Conservation (phyloP, 2,113 vertebrate species). For the Chamaea fasciata region DNA sequence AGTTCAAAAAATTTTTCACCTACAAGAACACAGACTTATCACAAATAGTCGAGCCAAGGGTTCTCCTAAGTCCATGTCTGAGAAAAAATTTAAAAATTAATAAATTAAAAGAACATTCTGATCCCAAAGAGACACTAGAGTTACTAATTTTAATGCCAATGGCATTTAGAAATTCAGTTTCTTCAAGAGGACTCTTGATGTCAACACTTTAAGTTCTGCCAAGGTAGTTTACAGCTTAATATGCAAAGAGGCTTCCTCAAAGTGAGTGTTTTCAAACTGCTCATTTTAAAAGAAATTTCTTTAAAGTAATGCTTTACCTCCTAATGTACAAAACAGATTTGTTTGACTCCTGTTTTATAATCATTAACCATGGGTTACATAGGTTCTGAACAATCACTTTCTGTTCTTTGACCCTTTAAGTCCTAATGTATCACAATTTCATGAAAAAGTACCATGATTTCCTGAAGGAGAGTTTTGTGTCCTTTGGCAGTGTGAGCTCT, state of each 20-base stretch:
- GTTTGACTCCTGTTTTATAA: not conserved
- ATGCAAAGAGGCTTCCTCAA: not conserved
- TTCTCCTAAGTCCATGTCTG: not conserved
- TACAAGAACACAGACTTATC: not conserved
- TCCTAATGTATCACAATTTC: not conserved
- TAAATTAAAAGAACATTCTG: not conserved
- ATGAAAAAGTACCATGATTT: not conserved
- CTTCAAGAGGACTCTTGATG: not conserved
- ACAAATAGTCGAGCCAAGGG: not conserved
- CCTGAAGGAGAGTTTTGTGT: not conserved
- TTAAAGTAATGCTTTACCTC: not conserved
- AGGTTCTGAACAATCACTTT: not conserved
- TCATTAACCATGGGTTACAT: not conserved
- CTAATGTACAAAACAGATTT: not conserved
- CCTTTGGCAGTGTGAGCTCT: not conserved
- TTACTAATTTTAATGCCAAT: not conserved
- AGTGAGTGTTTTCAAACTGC: not conserved
- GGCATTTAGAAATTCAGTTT: not conserved
- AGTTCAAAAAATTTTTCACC: not conserved
- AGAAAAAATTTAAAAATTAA: not conserved
- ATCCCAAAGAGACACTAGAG: not conserved
- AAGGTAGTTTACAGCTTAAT: not conserved
- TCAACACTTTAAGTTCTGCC: not conserved
- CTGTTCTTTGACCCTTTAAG: not conserved
- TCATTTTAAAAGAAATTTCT: not conserved